Evolutionary conservation across 1,140 invertebrate genomes (phyloP), one percentile per base, ranked within the genome.

Genomic region (Plectus sambesii): DNA sequence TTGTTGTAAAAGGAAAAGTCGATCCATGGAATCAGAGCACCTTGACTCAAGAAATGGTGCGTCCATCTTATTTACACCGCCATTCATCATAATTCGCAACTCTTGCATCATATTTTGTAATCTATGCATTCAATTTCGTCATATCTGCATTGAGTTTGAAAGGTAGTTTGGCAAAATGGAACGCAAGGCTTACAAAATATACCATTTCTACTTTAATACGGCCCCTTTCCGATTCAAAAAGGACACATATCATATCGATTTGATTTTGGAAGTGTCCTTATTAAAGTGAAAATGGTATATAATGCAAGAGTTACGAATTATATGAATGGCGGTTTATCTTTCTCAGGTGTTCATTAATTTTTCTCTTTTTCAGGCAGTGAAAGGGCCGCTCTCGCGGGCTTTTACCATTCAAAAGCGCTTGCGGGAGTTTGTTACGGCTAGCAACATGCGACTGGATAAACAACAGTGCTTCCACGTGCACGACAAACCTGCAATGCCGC

Each of bases 1-100:
- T 63, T 22, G 52, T 62, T 35, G 51, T 63, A 15, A 44, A 46
- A 12, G 51, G 53, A 20, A 49, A 38, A 12, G 58, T 63, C 17
- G 52, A 62, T 17, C 61, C 62, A 38, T 63, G 61, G 61, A 54
- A 50, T 30, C 37, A 44, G 4, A 36, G 35, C 2, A 59, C 56
- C 29, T 39, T 59, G 50, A 49, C 50, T 0, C 45, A 49, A 5
- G 50, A 47, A 30, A 40, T 55, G 19, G 56, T 56, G 39, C n/a
- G n/a, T n/a, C n/a, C n/a, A 44, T 4, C 6, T 1, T 33, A 19
- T 23, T 15, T 53, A 20, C 9, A 25, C 22, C 1, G 12, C 3
- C 25, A 9, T 12, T 9, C 17, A 3, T 8, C 25, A 51, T 56
- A 26, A 26, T 30, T 15, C 17, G 3, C 30, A n/a, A 25, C 22